Conservation (phyloP, 2,888 invertebrate species). For the Apeira syringaria region DNA sequence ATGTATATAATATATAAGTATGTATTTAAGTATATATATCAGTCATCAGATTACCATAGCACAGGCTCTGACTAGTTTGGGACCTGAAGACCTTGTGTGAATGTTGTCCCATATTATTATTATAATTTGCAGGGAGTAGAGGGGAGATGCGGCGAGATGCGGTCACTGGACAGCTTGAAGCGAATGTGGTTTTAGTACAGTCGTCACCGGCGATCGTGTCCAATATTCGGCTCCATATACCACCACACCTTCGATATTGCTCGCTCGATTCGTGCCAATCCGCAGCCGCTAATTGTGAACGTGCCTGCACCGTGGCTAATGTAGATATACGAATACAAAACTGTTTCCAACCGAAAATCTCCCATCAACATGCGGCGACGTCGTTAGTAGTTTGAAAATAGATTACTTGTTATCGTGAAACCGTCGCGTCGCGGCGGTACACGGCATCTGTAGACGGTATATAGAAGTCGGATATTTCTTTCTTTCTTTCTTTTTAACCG, state of each 20-base stretch:
- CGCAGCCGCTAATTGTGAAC: slow-evolving; percentile 59
- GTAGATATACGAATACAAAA: slow-evolving; percentile 38
- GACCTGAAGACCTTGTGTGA: too few relatives aligned
- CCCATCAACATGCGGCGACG: slow-evolving; percentile 22
- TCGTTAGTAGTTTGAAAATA: slow-evolving; percentile 36
- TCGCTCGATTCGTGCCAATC: slow-evolving; percentile 57
- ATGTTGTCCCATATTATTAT: too few relatives aligned
- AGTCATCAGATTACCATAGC: too few relatives aligned
- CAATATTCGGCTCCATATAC: slow-evolving; percentile 41
- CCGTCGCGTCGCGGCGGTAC: too few relatives aligned
- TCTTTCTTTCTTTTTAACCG: too few relatives aligned
- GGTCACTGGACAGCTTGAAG: slow-evolving; percentile 6
- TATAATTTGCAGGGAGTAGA: slow-evolving; percentile 11
- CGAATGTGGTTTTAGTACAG: slow-evolving; percentile 35
- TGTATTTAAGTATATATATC: too few relatives aligned
- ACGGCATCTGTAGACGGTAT: too few relatives aligned
- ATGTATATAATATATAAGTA: too few relatives aligned
- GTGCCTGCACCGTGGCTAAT: slow-evolving; percentile 51
- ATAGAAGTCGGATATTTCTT: too few relatives aligned
- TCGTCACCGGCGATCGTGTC: slow-evolving; percentile 41
- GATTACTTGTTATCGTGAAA: slow-evolving; percentile 30
- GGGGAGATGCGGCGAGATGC: slow-evolving; percentile 7
- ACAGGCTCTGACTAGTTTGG: too few relatives aligned
- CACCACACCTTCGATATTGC: slow-evolving; percentile 54
- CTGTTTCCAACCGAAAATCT: slow-evolving; percentile 33